Base-by-base conservation (phyloP, 2,113 vertebrate genomes). In the Gracilinanus agilis region DNA sequence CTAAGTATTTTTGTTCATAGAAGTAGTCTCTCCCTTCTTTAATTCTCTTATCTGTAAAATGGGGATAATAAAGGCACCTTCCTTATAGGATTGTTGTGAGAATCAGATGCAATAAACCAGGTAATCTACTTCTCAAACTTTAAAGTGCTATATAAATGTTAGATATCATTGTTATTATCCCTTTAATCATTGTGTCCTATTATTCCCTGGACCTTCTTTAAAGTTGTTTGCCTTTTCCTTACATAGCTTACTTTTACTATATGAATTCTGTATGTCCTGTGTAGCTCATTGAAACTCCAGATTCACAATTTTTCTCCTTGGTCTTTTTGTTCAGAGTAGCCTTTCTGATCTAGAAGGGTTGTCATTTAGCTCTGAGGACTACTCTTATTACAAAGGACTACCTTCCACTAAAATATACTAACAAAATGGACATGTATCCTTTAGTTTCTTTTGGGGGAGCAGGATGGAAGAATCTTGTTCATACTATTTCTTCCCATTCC, bases 281-380 rank as follows among this genome's bases (percentile, higher is more conserved):
- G 27, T 9, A 40, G 21, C 49, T 88, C 54, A 21, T 24, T 25
- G 21, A 94, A 93, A 90, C 24, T 83, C 54, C 94, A 55, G 27
- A 27, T 89, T 94, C 27, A 44, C 16, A 2, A 11, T 92, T 92
- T 24, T 83, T 40, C 55, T 88, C 13, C 21, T 29, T 94, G 61
- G 44, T 93, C 53, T 53, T 53, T 92, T 94, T 93, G 40, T 54
- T 90, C 54, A 61, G 88, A 24, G 27, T 83, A 16, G 91, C 44
- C 16, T 94, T 93, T 56, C 58, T 75, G 90, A 94, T 58, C 49
- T 24, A 89, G 83, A 94, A 92, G 4, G 89, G 54, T 55, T 67
- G 44, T 3, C 0, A 92, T 11, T 91, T 54, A 95, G 21, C 54
- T 92, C 61, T 94, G 53, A 90, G 91, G 53, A 49, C 49, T 49